A percentile compares a stretch with the other conserved stretches of the same genome.
phyloP scores from a whole-genome alignment of 2,888 invertebrate species.

The Horisme vitalbata region DNA sequence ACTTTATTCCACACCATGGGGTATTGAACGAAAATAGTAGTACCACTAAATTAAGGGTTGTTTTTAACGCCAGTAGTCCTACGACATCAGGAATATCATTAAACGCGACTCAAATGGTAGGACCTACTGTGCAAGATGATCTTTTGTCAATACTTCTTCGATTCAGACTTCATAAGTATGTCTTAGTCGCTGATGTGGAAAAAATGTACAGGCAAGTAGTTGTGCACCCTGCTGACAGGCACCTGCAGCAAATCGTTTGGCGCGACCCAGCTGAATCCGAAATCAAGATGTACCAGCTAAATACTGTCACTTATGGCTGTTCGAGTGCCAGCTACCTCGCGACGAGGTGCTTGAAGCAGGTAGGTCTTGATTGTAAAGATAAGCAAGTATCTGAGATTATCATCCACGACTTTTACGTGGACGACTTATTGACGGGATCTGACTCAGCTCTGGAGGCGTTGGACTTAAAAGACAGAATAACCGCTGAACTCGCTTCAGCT shows the following conservation, averaged over 20 bases:
- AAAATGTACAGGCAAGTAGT: conserved; percentile 34
- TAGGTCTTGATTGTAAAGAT: conserved; percentile 9
- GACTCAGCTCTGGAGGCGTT: neutral
- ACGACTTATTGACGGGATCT: conserved; percentile 11
- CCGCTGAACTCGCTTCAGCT: conserved; percentile 6
- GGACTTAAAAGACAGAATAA: neutral
- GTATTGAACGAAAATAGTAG: conserved; percentile 21
- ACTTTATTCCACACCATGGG: conserved; percentile 22
- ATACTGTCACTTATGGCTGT: conserved; percentile 38
- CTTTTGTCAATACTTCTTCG: conserved; percentile 33
- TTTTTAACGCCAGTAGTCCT: conserved; percentile 23
- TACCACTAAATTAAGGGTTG: conserved; percentile 28
- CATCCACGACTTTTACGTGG: conserved; percentile 25
- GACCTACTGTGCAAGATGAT: conserved; percentile 15
- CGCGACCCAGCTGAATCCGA: conserved; percentile 24
- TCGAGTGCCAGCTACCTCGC: conserved; percentile 31
- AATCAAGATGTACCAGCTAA: conserved; percentile 26
- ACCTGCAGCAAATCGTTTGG: conserved; percentile 34
- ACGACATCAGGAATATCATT: conserved; percentile 2
- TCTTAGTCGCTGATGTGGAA: conserved; percentile 31
- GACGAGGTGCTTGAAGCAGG: conserved; percentile 22
- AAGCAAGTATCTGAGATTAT: conserved; percentile 12
- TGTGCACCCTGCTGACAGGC: conserved; percentile 26
- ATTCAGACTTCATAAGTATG: conserved; percentile 28
- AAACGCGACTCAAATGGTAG: conserved; percentile 14